Evolutionary conservation across 1,140 invertebrate species (phyloP), one percentile per base, ranked within the genome.

Genomic region (Pomacea maculata): DNA sequence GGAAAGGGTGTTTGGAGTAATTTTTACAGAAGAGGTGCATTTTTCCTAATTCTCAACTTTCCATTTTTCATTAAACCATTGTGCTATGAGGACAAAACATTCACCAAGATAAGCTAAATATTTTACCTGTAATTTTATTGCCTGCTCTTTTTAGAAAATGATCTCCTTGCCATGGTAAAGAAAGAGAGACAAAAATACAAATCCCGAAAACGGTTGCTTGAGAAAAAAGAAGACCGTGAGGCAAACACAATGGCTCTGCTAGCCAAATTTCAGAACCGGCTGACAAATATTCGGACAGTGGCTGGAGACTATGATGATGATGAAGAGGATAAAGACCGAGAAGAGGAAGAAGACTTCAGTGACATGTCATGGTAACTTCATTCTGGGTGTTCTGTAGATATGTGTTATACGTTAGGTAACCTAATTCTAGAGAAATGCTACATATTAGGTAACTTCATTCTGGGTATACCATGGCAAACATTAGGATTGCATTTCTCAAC

Each of bases 231-330:
- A 57, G 88, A 87, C 61, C 85, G 93, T 34, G 93, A 94, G 85
- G 88, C 87, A 11, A 85, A 91, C 70, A 98, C 97, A 0, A 90
- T 97, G 71, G 92, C 94, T 63, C 88, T 98, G 54, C 90, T 99
- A 67, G 94, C 94, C 0, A 96, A 96, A 90, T 99, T 99, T 87
- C 95, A 95, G 89, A 94, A 92, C 7, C 96, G 96, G 91, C 90
- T 98, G 52, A 92, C 94, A 71, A 92, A 92, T 8, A 93, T 94
- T 1, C 93, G 87, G 74, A 94, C 82, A 80, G 81, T 80, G 85
- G 85, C 90, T 67, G 88, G 89, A 54, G 86, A 88, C 71, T 78
- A 89, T 84, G 88, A 86, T 85, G 89, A 92, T 84, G 88, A 89
- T 61, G 86, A 91, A 83, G 83, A 91, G 87, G 84, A 85, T 82